A percentile compares a stretch with the other conserved stretches of the same genome.
Evolutionary conservation across 2,888 invertebrate species (phyloP).

Genomic region (Anoplius nigerrimus): DNA sequence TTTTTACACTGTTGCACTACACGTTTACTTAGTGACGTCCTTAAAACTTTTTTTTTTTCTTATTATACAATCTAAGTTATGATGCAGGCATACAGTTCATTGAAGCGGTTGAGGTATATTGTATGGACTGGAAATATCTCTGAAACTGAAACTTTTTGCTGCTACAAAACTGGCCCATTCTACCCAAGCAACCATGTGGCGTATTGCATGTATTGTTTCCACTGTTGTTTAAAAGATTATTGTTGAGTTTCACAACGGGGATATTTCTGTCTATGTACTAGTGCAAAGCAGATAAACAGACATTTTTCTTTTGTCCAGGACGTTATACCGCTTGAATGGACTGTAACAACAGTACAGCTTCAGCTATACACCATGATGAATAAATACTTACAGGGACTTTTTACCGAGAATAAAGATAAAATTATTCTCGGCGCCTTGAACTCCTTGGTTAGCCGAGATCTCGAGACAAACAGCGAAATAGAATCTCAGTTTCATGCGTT

Average conservation of each 20-base stretch:
- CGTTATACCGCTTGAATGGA: constrained; percentile 70
- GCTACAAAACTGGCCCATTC: not conserved
- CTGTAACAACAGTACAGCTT: constrained; percentile 68
- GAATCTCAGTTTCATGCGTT: constrained; percentile 98
- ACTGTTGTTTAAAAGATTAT: not conserved
- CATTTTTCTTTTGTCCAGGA: constrained; percentile 65
- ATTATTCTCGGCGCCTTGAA: constrained; percentile 93
- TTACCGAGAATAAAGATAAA: constrained; percentile 98
- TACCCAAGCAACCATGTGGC: too few species aligned
- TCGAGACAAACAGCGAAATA: constrained; percentile 82
- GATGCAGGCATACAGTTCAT: constrained; percentile 47
- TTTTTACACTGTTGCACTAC: constrained; percentile 19
- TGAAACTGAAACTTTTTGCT: constrained; percentile 1
- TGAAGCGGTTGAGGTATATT: constrained; percentile 46
- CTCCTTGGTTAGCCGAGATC: constrained; percentile 86
- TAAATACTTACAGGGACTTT: constrained; percentile 86
- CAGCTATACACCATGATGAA: constrained; percentile 63
- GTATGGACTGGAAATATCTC: constrained; percentile 19
- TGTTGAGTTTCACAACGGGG: constrained; percentile 14
- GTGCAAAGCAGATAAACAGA: constrained; percentile 22
- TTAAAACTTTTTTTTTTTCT: constrained; percentile 8
- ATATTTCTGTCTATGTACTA: constrained; percentile 17
- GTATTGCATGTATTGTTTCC: not conserved
- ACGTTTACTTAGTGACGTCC: not conserved
- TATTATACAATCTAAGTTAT: constrained; percentile 2